phyloP scores from a whole-genome alignment of 2,113 vertebrate species.

The Cynocephalus volans region DNA sequence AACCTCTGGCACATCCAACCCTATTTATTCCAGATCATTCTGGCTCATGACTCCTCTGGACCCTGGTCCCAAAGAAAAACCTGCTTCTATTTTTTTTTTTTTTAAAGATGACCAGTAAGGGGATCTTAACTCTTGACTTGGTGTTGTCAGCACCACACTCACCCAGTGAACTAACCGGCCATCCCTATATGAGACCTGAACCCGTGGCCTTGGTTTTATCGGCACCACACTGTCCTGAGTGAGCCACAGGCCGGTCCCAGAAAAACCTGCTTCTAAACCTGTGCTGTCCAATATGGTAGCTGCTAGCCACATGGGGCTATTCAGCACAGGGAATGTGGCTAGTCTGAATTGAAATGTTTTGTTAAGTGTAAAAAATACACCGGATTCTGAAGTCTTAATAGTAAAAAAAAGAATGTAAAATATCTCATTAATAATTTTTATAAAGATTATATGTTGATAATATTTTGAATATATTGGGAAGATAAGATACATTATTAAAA shows the following conservation, averaged over 20 bases:
- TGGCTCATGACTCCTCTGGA: constrained; percentile 47
- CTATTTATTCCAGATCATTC: constrained; percentile 62
- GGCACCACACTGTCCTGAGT: no score
- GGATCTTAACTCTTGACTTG: no score
- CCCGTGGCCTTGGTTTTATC: no score
- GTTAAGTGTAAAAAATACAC: background rate
- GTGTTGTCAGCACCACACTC: no score
- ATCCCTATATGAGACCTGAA: no score
- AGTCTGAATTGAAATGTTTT: background rate
- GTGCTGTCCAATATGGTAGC: background rate
- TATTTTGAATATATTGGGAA: constrained; percentile 15
- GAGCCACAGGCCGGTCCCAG: background rate
- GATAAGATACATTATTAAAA: constrained; percentile 60
- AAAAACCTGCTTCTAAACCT: constrained; percentile 66
- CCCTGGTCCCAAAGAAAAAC: constrained; percentile 62
- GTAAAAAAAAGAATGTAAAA: constrained; percentile 25
- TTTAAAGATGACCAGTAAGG: no score
- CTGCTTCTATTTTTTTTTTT: constrained; percentile 12
- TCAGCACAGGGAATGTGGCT: background rate
- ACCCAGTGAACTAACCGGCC: no score
- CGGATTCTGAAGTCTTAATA: constrained; percentile 53
- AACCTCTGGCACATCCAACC: constrained; percentile 34
- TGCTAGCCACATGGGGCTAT: background rate
- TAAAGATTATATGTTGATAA: constrained; percentile 35
- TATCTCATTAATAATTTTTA: constrained; percentile 57